phyloP scores from a whole-genome alignment of 2,113 vertebrate species.

The Axis porcinus region DNA sequence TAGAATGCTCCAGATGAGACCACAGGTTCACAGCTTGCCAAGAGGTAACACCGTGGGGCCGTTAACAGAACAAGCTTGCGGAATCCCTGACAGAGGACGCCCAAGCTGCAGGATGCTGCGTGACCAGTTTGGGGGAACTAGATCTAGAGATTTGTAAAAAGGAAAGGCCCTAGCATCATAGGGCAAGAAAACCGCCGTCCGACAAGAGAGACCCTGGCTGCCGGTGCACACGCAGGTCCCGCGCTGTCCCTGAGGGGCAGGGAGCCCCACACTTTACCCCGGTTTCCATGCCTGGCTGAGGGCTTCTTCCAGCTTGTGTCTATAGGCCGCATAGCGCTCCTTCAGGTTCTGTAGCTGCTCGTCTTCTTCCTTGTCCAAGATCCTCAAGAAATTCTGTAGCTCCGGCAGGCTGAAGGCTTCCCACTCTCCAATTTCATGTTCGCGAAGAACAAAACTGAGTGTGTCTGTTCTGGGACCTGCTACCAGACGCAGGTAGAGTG shows the following conservation, averaged over 20 bases:
- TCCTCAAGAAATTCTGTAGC: constrained; percentile 94
- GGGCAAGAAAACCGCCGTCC: constrained; percentile 59
- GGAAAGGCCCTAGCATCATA: constrained; percentile 62
- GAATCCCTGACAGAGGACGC: constrained; percentile 36
- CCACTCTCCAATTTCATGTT: constrained; percentile 98
- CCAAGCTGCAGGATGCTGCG: constrained; percentile 57
- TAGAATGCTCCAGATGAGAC: constrained; percentile 13
- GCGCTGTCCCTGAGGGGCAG: constrained; percentile 43
- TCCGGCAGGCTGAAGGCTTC: constrained; percentile 96
- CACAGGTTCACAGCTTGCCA: constrained; percentile 75
- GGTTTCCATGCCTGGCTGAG: constrained; percentile 80
- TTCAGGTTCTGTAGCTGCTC: constrained; percentile 88
- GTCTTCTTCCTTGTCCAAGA: constrained; percentile 94
- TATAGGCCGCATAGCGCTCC: constrained; percentile 87
- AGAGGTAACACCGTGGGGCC: constrained; percentile 60
- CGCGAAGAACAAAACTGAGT: constrained; percentile 94
- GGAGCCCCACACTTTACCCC: constrained; percentile 74
- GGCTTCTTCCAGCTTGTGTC: constrained; percentile 90
- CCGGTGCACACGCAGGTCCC: not conserved
- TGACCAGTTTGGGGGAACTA: constrained; percentile 61
- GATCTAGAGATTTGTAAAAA: constrained; percentile 54
- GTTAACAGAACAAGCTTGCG: constrained; percentile 63
- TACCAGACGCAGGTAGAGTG: constrained; percentile 92
- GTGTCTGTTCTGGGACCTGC: constrained; percentile 90
- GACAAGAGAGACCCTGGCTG: constrained; percentile 68